A percentile compares a stretch with the other conserved stretches of the same genome.
phyloP scores from a whole-genome alignment of 2,888 invertebrate genomes.

The Heteromurus nitidus region DNA sequence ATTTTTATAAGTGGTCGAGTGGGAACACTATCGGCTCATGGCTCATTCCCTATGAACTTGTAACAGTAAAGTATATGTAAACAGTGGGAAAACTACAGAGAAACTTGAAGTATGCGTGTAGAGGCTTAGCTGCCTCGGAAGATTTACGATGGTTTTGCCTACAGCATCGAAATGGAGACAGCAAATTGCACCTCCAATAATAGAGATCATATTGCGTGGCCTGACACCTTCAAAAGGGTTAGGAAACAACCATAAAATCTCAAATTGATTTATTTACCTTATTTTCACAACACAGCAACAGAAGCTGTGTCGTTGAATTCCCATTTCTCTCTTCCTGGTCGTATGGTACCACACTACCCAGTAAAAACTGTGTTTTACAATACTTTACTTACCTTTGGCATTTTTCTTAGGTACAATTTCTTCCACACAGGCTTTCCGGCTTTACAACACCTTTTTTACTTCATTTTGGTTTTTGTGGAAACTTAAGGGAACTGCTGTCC shows the following conservation, averaged over 20 bases:
- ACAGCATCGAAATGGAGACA: constrained; percentile 69
- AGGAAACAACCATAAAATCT: constrained; percentile 64
- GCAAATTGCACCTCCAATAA: constrained; percentile 68
- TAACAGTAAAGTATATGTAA: too few relatives aligned
- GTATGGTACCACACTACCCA: too few relatives aligned
- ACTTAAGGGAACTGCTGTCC: too few relatives aligned
- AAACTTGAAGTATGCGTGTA: too few relatives aligned
- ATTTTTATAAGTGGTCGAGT: not conserved
- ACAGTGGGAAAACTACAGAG: too few relatives aligned
- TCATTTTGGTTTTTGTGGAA: too few relatives aligned
- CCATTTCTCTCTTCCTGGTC: not conserved
- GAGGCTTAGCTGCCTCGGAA: constrained; percentile 18
- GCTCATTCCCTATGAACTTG: too few relatives aligned
- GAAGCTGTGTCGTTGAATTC: too few relatives aligned
- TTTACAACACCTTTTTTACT: not conserved
- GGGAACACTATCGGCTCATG: too few relatives aligned
- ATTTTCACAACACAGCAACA: constrained; percentile 20
- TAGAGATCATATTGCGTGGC: constrained; percentile 66
- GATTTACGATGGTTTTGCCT: constrained; percentile 69
- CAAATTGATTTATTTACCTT: constrained; percentile 68
- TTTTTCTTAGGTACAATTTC: not conserved
- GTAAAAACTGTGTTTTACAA: too few relatives aligned
- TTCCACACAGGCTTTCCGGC: not conserved
- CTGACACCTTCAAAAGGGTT: constrained; percentile 68
- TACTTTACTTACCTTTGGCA: too few relatives aligned